Evolutionary conservation across 2,888 invertebrate species (phyloP).

Genomic region (Thereva unica): DNA sequence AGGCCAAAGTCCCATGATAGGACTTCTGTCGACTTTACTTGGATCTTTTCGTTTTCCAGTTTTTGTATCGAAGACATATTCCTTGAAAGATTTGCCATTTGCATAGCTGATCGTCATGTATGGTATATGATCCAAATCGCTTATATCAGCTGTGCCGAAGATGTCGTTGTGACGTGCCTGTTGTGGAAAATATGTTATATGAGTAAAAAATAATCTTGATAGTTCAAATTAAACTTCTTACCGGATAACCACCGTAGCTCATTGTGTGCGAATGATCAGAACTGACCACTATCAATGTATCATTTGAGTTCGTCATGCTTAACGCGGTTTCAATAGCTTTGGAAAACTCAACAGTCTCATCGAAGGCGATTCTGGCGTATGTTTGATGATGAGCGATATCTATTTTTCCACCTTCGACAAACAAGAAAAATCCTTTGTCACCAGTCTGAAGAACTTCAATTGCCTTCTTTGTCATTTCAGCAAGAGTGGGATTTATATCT

Average conservation of each 20-base stretch:
- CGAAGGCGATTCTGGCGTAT: constrained; percentile 51
- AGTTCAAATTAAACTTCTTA: constrained; percentile 44
- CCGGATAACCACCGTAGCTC: constrained; percentile 73
- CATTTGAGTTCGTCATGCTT: constrained; percentile 64
- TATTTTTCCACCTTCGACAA: constrained; percentile 69
- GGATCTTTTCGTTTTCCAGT: constrained; percentile 51
- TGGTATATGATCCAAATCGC: constrained; percentile 63
- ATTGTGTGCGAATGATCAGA: constrained; percentile 82
- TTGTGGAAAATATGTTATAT: not conserved
- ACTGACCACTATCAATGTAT: constrained; percentile 81
- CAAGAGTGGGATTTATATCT: constrained; percentile 65
- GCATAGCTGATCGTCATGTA: constrained; percentile 75
- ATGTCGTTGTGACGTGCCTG: constrained; percentile 51
- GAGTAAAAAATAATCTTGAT: not conserved
- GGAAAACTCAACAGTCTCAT: constrained; percentile 68
- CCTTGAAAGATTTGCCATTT: constrained; percentile 70
- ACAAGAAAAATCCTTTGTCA: constrained; percentile 73
- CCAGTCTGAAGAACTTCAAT: constrained; percentile 70
- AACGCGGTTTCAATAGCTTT: constrained; percentile 70
- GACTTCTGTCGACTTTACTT: constrained; percentile 44
- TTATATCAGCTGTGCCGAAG: constrained; percentile 46
- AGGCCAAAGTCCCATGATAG: constrained; percentile 59
- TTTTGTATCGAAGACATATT: constrained; percentile 47
- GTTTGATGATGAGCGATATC: constrained; percentile 55
- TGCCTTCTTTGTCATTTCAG: constrained; percentile 79